Conservation (phyloP, 2,888 invertebrate species). For the Liopterus haemorrhoidalis region DNA sequence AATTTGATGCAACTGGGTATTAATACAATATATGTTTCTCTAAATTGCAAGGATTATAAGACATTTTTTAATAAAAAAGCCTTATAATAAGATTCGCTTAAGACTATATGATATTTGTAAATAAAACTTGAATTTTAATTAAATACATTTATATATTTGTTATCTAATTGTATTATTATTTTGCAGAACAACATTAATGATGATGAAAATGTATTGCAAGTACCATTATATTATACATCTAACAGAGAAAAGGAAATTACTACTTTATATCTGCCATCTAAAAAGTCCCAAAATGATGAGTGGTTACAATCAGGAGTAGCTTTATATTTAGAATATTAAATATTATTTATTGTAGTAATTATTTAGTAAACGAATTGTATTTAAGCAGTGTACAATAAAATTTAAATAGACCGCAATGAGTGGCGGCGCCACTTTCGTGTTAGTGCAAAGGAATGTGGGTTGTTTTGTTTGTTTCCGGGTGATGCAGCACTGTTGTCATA, state of each 20-base stretch:
- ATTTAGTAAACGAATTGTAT: too few species aligned
- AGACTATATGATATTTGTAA: too few species aligned
- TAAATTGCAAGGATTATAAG: neutral
- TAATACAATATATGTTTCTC: neutral
- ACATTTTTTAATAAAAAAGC: too few species aligned
- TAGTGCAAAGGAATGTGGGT: conserved; percentile 15
- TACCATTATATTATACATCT: conserved; percentile 41
- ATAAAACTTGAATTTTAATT: too few species aligned
- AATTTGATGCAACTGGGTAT: neutral
- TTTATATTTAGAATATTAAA: conserved; percentile 50
- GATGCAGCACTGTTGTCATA: conserved; percentile 46
- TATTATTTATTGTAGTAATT: too few species aligned
- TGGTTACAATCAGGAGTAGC: conserved; percentile 62
- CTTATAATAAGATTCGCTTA: too few species aligned
- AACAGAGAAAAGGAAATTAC: conserved; percentile 39
- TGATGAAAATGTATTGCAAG: conserved; percentile 36
- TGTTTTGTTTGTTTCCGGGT: conserved; percentile 31
- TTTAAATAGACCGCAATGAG: conserved; percentile 13
- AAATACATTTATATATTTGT: too few species aligned
- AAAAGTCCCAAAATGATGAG: conserved; percentile 44
- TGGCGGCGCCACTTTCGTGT: conserved; percentile 15
- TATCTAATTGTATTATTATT: conserved; percentile 24
- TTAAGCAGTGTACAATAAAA: neutral
- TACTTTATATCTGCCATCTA: conserved; percentile 39
- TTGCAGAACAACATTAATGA: conserved; percentile 31